Evolutionary conservation across 1,140 invertebrate genomes (phyloP).

Genomic region (Ephestia elutella): DNA sequence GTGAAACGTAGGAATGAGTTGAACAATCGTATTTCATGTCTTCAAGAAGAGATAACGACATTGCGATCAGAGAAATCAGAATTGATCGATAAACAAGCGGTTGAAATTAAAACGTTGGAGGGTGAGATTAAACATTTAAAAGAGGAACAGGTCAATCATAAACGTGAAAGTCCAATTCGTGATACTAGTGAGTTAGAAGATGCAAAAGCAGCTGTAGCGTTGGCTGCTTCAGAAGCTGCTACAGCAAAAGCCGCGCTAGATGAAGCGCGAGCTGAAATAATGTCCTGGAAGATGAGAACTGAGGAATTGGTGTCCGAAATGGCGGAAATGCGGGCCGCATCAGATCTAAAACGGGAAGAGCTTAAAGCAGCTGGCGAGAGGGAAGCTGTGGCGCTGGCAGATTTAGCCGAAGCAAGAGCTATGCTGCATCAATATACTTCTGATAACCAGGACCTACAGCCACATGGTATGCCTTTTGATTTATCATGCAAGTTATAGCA

Average conservation of each 20-base stretch:
- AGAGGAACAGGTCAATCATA: constrained; percentile 39
- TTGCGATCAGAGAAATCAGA: constrained; percentile 47
- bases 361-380: constrained; percentile 42
- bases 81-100: constrained; percentile 33
- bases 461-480: constrained; percentile 49
- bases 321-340: constrained; percentile 44
- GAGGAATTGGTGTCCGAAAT: constrained; percentile 51
- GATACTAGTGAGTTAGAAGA: constrained; percentile 58
- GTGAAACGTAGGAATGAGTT: constrained; percentile 44
- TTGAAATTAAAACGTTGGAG: constrained; percentile 48
- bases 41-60: constrained; percentile 59
- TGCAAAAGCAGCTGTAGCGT: constrained; percentile 31
- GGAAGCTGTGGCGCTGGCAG: constrained; percentile 46
- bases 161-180: constrained; percentile 39
- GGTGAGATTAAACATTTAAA: constrained; percentile 48
- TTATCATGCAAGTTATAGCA: neutral
- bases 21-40: constrained; percentile 33
- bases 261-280: constrained; percentile 38
- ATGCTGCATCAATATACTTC: constrained; percentile 42
- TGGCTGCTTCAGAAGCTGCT: constrained; percentile 37
- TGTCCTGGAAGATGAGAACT: constrained; percentile 47
- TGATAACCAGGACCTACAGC: constrained; percentile 42
- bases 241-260: constrained; percentile 44
- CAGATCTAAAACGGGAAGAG: constrained; percentile 48
- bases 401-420: constrained; percentile 49